phyloP scores from a whole-genome alignment of 2,113 vertebrate species.

The Actenoides hombroni region DNA sequence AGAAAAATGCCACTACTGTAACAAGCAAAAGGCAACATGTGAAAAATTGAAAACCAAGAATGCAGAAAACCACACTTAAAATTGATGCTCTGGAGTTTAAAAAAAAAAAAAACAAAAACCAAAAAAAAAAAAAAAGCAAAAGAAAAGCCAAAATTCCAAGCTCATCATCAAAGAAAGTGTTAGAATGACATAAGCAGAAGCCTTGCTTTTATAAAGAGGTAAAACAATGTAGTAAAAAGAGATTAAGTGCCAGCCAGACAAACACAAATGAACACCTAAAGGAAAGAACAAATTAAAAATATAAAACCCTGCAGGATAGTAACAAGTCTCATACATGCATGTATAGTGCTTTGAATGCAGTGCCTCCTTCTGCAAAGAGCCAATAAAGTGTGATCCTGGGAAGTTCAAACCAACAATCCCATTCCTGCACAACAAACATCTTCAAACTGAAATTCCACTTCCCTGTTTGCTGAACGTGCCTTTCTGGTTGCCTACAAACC shows the following conservation, averaged over 20 bases:
- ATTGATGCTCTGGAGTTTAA: background rate
- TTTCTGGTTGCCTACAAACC: background rate
- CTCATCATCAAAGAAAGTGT: constrained; percentile 22
- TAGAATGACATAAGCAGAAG: constrained; percentile 50
- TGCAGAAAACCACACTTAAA: background rate
- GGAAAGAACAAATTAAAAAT: constrained; percentile 58
- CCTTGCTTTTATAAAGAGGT: constrained; percentile 32
- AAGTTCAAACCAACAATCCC: constrained; percentile 70
- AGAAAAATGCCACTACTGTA: constrained; percentile 27
- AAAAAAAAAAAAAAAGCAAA: background rate
- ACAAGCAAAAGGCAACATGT: constrained; percentile 19
- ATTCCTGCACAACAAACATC: background rate
- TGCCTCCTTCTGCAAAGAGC: background rate
- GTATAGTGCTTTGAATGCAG: background rate
- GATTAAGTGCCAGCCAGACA: constrained; percentile 76
- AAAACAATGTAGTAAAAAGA: constrained; percentile 70
- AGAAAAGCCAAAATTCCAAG: background rate
- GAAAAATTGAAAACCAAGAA: constrained; percentile 9
- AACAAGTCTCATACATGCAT: background rate
- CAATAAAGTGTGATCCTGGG: background rate
- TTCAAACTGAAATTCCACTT: background rate
- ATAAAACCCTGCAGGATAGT: background rate
- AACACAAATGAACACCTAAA: constrained; percentile 76
- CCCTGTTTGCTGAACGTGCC: background rate
- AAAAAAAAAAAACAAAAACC: background rate